phyloP scores from a whole-genome alignment of 2,888 invertebrate species.

The Hypolimnas misippus region DNA sequence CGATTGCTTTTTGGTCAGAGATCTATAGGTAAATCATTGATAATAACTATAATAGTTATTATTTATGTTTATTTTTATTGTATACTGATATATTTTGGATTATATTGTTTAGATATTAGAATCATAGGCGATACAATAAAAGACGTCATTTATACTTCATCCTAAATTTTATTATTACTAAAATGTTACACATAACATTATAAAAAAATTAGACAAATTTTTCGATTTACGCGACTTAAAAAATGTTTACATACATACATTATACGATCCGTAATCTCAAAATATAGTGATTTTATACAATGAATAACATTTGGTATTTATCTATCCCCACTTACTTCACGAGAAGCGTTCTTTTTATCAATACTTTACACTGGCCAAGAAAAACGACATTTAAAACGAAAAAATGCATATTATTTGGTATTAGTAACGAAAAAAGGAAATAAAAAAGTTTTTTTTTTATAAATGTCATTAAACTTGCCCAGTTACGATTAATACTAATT shows the following conservation, averaged over 20 bases:
- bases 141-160: conserved; percentile 51
- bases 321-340: conserved; percentile 48
- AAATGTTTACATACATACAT: conserved; percentile 50
- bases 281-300: conserved; percentile 68
- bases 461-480: conserved; percentile 45
- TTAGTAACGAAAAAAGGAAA: conserved; percentile 17
- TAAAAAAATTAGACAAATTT: conserved; percentile 63
- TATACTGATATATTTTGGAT: no score
- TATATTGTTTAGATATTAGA: background rate
- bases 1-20: no score
- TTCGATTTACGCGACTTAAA: conserved; percentile 48
- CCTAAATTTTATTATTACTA: conserved; percentile 75
- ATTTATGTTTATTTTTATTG: no score
- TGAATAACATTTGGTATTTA: conserved; percentile 63
- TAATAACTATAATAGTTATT: no score
- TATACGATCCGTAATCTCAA: conserved; percentile 74
- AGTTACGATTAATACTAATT: conserved; percentile 55
- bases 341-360: conserved; percentile 45
- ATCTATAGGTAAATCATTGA: no score
- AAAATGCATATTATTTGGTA: conserved; percentile 18
- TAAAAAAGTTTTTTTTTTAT: conserved; percentile 9
- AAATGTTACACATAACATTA: conserved; percentile 72
- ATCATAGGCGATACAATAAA: conserved; percentile 29
- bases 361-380: conserved; percentile 40
- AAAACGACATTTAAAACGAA: conserved; percentile 35